Evolutionary conservation across 2,888 invertebrate genomes (phyloP).

Genomic region (Bimastos eiseni): DNA sequence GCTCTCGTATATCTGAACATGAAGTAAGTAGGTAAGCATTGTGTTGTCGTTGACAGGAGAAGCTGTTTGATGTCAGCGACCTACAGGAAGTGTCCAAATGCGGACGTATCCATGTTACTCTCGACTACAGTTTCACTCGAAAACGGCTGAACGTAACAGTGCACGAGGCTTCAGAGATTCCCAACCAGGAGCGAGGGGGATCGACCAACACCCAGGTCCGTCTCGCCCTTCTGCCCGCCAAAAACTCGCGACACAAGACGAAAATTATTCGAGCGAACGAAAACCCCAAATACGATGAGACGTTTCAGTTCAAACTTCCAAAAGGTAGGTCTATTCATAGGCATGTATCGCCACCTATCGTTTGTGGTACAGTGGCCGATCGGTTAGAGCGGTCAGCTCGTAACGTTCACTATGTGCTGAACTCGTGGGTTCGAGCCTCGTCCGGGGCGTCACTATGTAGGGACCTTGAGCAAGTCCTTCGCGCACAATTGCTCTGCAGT

Average conservation of each 20-base stretch:
- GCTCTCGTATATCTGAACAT: too few species aligned
- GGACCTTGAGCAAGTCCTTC: too few species aligned
- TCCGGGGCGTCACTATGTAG: too few species aligned
- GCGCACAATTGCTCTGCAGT: too few species aligned
- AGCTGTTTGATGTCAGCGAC: slow-evolving; percentile 63
- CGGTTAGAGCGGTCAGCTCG: too few species aligned
- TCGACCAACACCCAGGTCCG: slow-evolving; percentile 64
- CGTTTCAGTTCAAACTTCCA: slow-evolving; percentile 86
- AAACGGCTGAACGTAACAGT: slow-evolving; percentile 71
- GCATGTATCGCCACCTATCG: background rate
- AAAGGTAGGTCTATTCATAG: slow-evolving; percentile 67
- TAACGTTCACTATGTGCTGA: too few species aligned
- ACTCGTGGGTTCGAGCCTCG: too few species aligned
- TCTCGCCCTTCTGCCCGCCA: slow-evolving; percentile 82
- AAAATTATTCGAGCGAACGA: slow-evolving; percentile 87
- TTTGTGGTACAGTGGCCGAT: too few species aligned
- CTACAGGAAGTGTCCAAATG: slow-evolving; percentile 63
- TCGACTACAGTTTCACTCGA: slow-evolving; percentile 82
- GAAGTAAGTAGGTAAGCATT: too few species aligned
- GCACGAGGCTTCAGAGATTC: slow-evolving; percentile 81
- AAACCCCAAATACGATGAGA: slow-evolving; percentile 89
- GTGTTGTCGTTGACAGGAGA: slow-evolving; percentile 38
- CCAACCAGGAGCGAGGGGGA: slow-evolving; percentile 64
- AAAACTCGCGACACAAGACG: slow-evolving; percentile 90
- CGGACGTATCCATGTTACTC: slow-evolving; percentile 83